Evolutionary conservation across 2,888 invertebrate species (phyloP), one percentile per base, ranked within the genome.

Genomic region (Ditylenchus weischeri): DNA sequence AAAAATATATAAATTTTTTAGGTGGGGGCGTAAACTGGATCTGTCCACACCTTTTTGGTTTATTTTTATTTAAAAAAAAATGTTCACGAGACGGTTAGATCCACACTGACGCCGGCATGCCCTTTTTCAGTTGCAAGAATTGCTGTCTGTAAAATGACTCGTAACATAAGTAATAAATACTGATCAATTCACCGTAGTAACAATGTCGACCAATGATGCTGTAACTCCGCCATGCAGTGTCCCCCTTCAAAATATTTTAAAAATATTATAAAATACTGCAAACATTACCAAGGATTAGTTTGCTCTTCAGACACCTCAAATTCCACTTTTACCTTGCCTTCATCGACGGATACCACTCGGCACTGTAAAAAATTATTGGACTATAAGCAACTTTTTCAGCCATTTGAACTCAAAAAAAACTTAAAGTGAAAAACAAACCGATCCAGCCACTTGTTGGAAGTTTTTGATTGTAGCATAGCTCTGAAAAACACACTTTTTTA

Each of bases 101-200:
- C 90, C 29, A 93, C 89, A 11, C 91, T 90, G 0, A 91, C 90
- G 23, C 92, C 91, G 62, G 90, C 87, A n/a, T 71, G 58, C 5
- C 77, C 78, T 59, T 86, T 86, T 5, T 86, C 84, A 43, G 43
- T 43, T 15, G 43, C 43, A 3, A 43, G 15, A 15, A 43, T 43
- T 2, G 54, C 54, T 21, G 21, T 54, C 54, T 23, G 11, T 7
- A 54, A 54, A 10, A 10, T 54, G 13, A 10, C 54, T n/a, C 7
- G 54, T 11, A 11, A 43, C 1, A 15, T 15, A 6, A 43, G 8
- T 6, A 43, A 15, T 10, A 43, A 43, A 15, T 15, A 43, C 5
- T 29, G 1, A 43, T 13, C 15, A 43, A 15, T 43, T 15, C 15
- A 15, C 43, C 43, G 80, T 80, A n/a, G 80, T 81, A 67, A 71